phyloP scores from a whole-genome alignment of 2,888 invertebrate genomes.

The Hyles lineata region DNA sequence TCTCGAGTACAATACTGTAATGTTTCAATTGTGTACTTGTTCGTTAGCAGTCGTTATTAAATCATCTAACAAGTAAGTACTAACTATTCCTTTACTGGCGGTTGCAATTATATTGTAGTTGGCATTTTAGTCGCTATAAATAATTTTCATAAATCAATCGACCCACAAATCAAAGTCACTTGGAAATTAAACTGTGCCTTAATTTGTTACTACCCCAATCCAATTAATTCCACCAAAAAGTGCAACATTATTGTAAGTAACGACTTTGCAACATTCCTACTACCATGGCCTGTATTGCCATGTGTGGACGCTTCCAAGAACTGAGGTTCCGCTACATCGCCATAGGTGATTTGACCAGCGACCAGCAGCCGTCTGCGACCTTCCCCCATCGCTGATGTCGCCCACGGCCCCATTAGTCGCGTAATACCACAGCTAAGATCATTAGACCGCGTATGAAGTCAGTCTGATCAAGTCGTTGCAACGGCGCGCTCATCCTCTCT shows the following conservation, averaged over 20 bases:
- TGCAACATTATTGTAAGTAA: constrained; percentile 6
- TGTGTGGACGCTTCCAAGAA: constrained; percentile 74
- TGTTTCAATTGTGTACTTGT: neutral
- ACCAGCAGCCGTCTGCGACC: constrained; percentile 39
- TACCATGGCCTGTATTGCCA: constrained; percentile 73
- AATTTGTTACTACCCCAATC: constrained; percentile 8
- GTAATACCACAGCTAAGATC: constrained; percentile 73
- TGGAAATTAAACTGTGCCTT: neutral
- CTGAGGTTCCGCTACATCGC: constrained; percentile 63
- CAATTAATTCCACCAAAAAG: neutral
- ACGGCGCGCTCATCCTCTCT: constrained; percentile 18
- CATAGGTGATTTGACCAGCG: constrained; percentile 41
- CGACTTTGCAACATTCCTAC: constrained; percentile 56
- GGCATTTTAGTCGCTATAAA: neutral
- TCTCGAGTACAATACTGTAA: neutral
- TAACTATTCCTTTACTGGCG: neutral
- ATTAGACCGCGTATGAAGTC: constrained; percentile 67
- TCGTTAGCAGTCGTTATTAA: neutral
- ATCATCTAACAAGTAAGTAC: neutral
- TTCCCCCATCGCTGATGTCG: constrained; percentile 62
- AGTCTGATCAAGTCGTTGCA: constrained; percentile 61
- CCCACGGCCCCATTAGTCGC: constrained; percentile 72
- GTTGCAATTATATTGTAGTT: neutral
- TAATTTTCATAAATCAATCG: neutral
- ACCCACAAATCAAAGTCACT: constrained; percentile 6